Percentiles rank a stretch among this genome's conserved stretches.
Evolutionary conservation across 2,113 vertebrate species (phyloP).

Genomic region (Dromiciops gliroides): DNA sequence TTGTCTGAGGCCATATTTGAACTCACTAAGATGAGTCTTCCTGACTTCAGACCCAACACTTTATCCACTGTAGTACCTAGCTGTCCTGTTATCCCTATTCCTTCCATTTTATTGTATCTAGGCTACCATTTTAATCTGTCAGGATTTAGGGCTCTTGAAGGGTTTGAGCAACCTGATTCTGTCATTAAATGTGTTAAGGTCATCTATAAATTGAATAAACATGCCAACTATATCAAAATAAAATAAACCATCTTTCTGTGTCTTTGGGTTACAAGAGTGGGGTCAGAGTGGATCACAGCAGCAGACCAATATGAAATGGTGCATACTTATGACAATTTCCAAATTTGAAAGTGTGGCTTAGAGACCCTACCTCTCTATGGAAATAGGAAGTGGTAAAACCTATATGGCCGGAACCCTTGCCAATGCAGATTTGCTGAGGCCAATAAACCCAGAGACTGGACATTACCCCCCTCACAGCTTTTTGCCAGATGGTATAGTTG

Average conservation of each 20-base stretch:
- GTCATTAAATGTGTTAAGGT: background rate
- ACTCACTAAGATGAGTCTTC: background rate
- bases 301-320: background rate
- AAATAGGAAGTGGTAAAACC: background rate
- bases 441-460: background rate
- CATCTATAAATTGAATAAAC: background rate
- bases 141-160: background rate
- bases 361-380: background rate
- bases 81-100: background rate
- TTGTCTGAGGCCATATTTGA: background rate
- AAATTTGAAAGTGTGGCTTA: background rate
- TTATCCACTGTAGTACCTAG: background rate
- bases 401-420: background rate
- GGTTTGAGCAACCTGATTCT: background rate
- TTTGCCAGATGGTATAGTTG: background rate
- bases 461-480: background rate
- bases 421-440: background rate
- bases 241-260: background rate
- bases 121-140: background rate
- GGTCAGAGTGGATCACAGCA: background rate
- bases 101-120: background rate
- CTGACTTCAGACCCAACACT: background rate
- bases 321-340: too few species aligned
- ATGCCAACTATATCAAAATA: background rate
- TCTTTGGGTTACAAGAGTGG: background rate